Conservation (phyloP, 2,797 vertebrate genomes). For the Pogoniulus pusillus region DNA sequence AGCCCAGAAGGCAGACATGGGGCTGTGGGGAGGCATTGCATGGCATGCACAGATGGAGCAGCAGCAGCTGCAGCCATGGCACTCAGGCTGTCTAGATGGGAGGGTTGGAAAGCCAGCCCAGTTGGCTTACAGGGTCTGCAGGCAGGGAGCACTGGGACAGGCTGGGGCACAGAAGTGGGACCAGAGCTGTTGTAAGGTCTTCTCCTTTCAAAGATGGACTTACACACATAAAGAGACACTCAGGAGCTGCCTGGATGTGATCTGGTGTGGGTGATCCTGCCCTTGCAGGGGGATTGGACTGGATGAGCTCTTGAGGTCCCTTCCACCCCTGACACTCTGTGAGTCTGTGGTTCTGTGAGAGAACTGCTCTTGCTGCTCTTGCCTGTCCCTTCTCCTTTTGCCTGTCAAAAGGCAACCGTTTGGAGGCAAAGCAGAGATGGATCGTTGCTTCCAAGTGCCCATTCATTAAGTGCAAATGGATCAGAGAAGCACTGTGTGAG, state of each 20-base stretch:
- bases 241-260: no score
- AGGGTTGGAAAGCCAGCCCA: background rate
- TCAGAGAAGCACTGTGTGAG: background rate
- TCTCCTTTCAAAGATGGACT: background rate
- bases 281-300: no score
- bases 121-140: background rate
- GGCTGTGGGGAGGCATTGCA: background rate
- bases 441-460: background rate
- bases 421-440: background rate
- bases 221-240: background rate
- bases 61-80: background rate
- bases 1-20: background rate
- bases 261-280: no score
- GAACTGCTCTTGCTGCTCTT: background rate
- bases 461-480: background rate
- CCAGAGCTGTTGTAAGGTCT: no score
- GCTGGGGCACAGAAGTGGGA: background rate
- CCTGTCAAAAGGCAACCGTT: no score
- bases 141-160: background rate
- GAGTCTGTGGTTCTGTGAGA: background rate
- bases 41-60: background rate
- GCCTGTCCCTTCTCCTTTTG: background rate
- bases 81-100: background rate
- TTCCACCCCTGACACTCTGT: no score
- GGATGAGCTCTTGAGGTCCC: no score